A percentile compares a stretch with the other conserved stretches of the same genome.
These are phyloP conservation scores for Aethina tumida DNA, from an alignment of 1,140 invertebrate species.

Conservation along the genomic window DNA sequence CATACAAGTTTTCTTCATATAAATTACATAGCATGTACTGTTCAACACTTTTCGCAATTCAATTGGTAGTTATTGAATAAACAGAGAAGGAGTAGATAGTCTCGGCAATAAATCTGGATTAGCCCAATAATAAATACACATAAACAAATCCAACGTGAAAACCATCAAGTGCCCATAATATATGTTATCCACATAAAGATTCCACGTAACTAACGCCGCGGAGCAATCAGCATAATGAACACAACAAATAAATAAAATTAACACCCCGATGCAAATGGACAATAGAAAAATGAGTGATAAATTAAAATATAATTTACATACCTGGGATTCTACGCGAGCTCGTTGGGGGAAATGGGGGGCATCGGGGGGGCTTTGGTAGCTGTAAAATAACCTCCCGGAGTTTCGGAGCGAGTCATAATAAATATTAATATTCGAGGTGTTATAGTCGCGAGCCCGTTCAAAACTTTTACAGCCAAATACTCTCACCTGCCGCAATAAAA, in stretches of 20 bases:
- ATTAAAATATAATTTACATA: conserved; percentile 35
- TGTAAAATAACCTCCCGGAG: conserved; percentile 22
- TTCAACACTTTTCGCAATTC: too few relatives aligned
- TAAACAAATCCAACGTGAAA: too few relatives aligned
- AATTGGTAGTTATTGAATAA: too few relatives aligned
- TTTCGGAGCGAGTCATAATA: conserved; percentile 28
- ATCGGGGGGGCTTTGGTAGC: too few relatives aligned
- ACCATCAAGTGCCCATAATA: too few relatives aligned
- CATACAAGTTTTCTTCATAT: too few relatives aligned
- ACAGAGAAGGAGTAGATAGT: too few relatives aligned
- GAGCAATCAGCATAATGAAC: conserved; percentile 23
- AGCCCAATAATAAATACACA: too few relatives aligned
- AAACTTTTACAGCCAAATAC: conserved; percentile 2
- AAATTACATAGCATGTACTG: too few relatives aligned
- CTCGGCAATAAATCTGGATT: too few relatives aligned
- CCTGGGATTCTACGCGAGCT: conserved; percentile 28
- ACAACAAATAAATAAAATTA: conserved; percentile 34
- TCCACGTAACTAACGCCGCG: conserved; percentile 7
- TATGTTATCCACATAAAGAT: too few relatives aligned
- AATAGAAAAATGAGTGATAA: conserved; percentile 34
- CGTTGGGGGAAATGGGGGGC: conserved; percentile 18
- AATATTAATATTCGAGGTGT: conserved; percentile 32
- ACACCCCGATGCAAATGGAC: conserved; percentile 33
- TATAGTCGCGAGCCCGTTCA: conserved; percentile 18
- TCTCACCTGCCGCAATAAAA: conserved; percentile 33